Base-by-base conservation (phyloP, 2,888 invertebrate species). In the Erannis defoliaria region DNA sequence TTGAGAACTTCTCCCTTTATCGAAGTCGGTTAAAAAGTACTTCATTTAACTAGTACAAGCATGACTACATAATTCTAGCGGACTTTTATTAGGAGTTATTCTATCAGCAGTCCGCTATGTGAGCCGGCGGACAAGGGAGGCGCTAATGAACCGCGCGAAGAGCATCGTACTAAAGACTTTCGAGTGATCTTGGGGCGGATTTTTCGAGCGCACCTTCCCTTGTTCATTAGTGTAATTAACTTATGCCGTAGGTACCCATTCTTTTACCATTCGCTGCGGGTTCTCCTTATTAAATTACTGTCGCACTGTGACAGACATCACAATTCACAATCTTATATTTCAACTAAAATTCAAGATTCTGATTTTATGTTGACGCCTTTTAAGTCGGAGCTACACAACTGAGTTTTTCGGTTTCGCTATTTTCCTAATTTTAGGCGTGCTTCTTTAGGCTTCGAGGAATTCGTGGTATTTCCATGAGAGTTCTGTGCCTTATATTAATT, bases 171-270 rank as follows among this genome's bases (percentile, higher is more conserved):
- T 90, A 90, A 91, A 90, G 90, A 90, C 88, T 89, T 86, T 86
- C 84, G 86, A 90, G 89, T 90, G 91, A 90, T 90, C 90, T 89
- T 85, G 85, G 90, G 88, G 85, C 77, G 85, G 82, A 85, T 88
- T 91, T 91, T 90, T 91, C 88, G 81, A 89, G 89, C 85, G 85
- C 84, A 90, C 89, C 90, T 90, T 88, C 86, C 82, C 89, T 88
- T 88, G 89, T 91, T 91, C 91, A 90, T 91, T 91, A 91, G 90
- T 88, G 88, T 90, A 91, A 91, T 91, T 91, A 90, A 91, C 90
- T 91, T 91, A 90, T 88, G 81, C 88, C 75, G 80, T 80, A 81
- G 81, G 73, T 81, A 75, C 75, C 77, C 77, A 81, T 84, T 85
- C 82, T 85, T 85, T 80, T 81, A 87, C 85, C 86, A 89, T 90